Evolutionary conservation across 2,113 vertebrate genomes (phyloP).

Genomic region (Cryptomyrus ogoouensis): DNA sequence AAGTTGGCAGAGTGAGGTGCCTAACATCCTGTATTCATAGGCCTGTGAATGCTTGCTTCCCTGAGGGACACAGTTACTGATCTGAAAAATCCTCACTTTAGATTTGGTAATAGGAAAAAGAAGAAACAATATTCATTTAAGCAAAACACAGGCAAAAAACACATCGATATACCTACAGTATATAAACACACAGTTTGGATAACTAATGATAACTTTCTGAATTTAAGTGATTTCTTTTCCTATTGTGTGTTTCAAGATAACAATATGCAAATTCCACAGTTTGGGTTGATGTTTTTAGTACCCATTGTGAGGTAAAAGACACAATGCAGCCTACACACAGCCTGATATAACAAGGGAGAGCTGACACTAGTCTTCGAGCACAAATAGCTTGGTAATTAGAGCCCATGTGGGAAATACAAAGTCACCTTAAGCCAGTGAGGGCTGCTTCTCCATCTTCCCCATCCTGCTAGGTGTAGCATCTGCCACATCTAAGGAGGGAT

Average conservation of each 20-base stretch:
- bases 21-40: constrained; percentile 49
- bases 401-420: constrained; percentile 59
- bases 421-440: constrained; percentile 61
- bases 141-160: not conserved
- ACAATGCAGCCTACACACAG: constrained; percentile 40
- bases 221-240: not conserved
- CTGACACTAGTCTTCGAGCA: constrained; percentile 56
- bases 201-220: not conserved
- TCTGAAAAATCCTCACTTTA: constrained; percentile 5
- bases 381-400: constrained; percentile 69
- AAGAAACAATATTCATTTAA: not conserved
- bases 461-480: constrained; percentile 65
- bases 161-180: not conserved
- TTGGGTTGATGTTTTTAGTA: not conserved
- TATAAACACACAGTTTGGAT: not conserved
- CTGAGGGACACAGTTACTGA: not conserved
- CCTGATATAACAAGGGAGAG: constrained; percentile 47
- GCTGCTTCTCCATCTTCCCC: constrained; percentile 36
- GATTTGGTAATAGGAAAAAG: not conserved
- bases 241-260: not conserved
- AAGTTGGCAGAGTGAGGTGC: constrained; percentile 60
- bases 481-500: constrained; percentile 70
- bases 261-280: not conserved
- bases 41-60: not conserved
- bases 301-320: not conserved